Conservation (phyloP, 2,797 vertebrate genomes). For the Pampus argenteus region DNA sequence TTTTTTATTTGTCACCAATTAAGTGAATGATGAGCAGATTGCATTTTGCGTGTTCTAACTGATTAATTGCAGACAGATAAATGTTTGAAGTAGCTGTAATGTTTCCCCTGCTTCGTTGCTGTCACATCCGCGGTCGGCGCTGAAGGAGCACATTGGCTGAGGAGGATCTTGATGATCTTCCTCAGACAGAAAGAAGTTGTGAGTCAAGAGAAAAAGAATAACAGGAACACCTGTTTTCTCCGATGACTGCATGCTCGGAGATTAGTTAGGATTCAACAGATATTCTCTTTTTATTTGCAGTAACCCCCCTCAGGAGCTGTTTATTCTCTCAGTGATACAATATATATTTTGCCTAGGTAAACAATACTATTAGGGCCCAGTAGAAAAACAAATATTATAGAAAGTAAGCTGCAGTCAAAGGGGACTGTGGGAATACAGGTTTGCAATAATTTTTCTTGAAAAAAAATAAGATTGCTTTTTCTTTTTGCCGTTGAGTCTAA, state of each 20-base stretch:
- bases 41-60: conserved; percentile 10
- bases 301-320: conserved; percentile 62
- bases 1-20: conserved; percentile 33
- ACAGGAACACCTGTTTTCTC: conserved; percentile 80
- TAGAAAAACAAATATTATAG: conserved; percentile 46
- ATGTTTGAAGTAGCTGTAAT: conserved; percentile 15
- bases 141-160: conserved; percentile 58
- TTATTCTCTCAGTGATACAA: conserved; percentile 48
- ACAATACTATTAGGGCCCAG: conserved; percentile 61
- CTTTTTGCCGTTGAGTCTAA: conserved; percentile 16
- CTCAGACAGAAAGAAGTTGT: conserved; percentile 62
- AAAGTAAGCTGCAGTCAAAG: conserved; percentile 39
- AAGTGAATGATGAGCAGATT: conserved; percentile 31
- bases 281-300: conserved; percentile 49
- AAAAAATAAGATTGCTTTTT: conserved; percentile 67
- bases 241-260: conserved; percentile 64
- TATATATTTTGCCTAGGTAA: conserved; percentile 62
- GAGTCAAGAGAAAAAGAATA: conserved; percentile 62
- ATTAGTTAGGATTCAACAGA: conserved; percentile 70
- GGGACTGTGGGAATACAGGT: conserved; percentile 37
- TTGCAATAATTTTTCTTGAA: conserved; percentile 39
- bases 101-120: conserved; percentile 13
- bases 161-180: conserved; percentile 73
- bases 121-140: conserved; percentile 34
- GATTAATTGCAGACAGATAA: conserved; percentile 9